phyloP scores from a whole-genome alignment of 2,113 vertebrate genomes.

The Labrus mixtus region DNA sequence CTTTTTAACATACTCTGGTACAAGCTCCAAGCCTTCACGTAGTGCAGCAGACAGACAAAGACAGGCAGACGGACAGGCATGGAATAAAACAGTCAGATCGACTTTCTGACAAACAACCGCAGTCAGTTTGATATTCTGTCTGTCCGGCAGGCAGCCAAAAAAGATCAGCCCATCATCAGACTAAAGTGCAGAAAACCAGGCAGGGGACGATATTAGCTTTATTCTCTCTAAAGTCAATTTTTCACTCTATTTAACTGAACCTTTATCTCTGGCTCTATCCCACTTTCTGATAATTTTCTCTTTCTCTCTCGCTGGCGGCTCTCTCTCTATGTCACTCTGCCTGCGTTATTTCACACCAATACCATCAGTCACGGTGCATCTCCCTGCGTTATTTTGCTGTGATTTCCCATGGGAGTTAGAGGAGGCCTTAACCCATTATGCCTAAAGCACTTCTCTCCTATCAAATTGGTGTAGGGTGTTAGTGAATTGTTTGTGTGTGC shows the following conservation, averaged over 20 bases:
- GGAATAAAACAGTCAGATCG: not conserved
- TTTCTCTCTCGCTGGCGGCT: constrained; percentile 24
- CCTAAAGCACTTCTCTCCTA: constrained; percentile 65
- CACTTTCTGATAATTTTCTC: constrained; percentile 33
- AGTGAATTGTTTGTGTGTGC: constrained; percentile 43
- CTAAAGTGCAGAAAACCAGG: constrained; percentile 30
- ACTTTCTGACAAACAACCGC: not conserved
- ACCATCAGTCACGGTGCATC: constrained; percentile 79
- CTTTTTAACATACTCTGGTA: not conserved
- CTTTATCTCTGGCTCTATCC: constrained; percentile 31
- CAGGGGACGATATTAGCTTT: constrained; percentile 45
- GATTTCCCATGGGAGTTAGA: constrained; percentile 77
- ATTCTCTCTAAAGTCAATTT: constrained; percentile 44
- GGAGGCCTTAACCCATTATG: constrained; percentile 75
- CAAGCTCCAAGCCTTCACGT: not conserved
- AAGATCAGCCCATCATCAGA: constrained; percentile 39
- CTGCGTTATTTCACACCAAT: constrained; percentile 71
- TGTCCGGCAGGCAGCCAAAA: constrained; percentile 2
- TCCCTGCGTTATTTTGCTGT: constrained; percentile 75
- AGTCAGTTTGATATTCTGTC: not conserved
- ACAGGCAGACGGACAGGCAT: not conserved
- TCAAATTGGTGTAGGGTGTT: constrained; percentile 65
- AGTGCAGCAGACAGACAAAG: constrained; percentile 14
- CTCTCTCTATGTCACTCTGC: constrained; percentile 21
- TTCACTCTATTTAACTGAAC: constrained; percentile 61